These are phyloP conservation scores for Cynopterus sphinx DNA, from an alignment of 2,797 vertebrate genomes.

Conservation along the genomic window DNA sequence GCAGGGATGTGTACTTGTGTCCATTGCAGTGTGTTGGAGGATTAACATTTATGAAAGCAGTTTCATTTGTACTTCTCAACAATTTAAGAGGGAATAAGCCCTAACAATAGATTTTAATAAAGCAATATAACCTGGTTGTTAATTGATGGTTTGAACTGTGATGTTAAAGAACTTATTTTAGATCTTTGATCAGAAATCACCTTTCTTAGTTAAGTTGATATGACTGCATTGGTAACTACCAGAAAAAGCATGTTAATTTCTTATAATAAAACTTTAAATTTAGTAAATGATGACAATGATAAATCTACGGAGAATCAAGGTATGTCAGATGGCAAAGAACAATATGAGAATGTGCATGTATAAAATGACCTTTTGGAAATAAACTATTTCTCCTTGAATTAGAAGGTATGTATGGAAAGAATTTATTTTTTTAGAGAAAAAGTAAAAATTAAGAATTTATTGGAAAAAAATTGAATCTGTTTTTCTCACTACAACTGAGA, in stretches of 20 bases:
- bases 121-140: not conserved
- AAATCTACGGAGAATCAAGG: not conserved
- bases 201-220: not conserved
- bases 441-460: not conserved
- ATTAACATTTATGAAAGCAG: not conserved
- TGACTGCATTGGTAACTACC: not conserved
- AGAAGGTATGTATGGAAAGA: not conserved
- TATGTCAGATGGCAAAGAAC: not conserved
- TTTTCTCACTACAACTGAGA: not conserved
- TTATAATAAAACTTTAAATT: not conserved
- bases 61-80: not conserved
- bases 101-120: not conserved
- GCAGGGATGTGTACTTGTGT: not conserved
- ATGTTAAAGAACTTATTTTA: not conserved
- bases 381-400: not conserved
- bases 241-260: not conserved
- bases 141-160: not conserved
- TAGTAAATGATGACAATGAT: not conserved
- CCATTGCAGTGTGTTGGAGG: not conserved
- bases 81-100: not conserved
- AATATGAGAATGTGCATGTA: not conserved
- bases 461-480: not conserved
- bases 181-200: not conserved
- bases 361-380: not conserved
- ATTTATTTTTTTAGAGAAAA: conserved; percentile 28